Evolutionary conservation across 2,888 invertebrate species (phyloP).

Genomic region (Drosophila putrida): DNA sequence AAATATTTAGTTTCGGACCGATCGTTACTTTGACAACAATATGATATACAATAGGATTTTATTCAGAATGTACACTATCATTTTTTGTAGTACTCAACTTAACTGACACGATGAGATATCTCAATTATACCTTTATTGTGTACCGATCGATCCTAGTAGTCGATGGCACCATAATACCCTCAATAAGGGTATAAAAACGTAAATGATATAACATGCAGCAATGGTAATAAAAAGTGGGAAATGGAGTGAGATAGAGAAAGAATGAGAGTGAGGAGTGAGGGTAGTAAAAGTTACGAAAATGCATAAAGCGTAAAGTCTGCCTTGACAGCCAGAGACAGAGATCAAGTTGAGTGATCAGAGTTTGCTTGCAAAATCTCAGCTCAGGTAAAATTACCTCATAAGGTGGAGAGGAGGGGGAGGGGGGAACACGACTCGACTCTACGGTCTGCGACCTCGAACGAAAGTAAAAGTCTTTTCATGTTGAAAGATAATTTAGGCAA

Average conservation of each 20-base stretch:
- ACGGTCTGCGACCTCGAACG: conserved; percentile 80
- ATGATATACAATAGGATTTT: too few relatives aligned
- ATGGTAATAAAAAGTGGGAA: conserved; percentile 24
- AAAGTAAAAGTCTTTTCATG: conserved; percentile 82
- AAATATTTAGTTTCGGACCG: too few relatives aligned
- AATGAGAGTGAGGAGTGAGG: conserved; percentile 8
- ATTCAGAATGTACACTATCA: too few relatives aligned
- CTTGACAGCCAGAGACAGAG: conserved; percentile 52
- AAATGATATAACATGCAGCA: conserved; percentile 50
- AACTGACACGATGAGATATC: too few relatives aligned
- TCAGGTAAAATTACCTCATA: conserved; percentile 73
- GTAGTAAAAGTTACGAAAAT: conserved; percentile 56
- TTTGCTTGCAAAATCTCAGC: conserved; percentile 67
- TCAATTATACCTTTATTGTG: not conserved
- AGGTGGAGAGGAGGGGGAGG: too few relatives aligned
- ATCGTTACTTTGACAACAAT: too few relatives aligned
- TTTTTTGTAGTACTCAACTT: too few relatives aligned
- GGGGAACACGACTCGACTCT: too few relatives aligned
- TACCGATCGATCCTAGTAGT: too few relatives aligned
- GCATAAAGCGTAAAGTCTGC: conserved; percentile 61
- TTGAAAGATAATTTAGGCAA: conserved; percentile 16
- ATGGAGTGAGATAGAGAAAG: not conserved
- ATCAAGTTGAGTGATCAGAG: conserved; percentile 67
- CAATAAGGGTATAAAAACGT: conserved; percentile 12
- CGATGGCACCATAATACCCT: not conserved